These are phyloP conservation scores for Hozukius guyotensis DNA, from an alignment of 2,797 vertebrate genomes.

Conservation along the genomic window DNA sequence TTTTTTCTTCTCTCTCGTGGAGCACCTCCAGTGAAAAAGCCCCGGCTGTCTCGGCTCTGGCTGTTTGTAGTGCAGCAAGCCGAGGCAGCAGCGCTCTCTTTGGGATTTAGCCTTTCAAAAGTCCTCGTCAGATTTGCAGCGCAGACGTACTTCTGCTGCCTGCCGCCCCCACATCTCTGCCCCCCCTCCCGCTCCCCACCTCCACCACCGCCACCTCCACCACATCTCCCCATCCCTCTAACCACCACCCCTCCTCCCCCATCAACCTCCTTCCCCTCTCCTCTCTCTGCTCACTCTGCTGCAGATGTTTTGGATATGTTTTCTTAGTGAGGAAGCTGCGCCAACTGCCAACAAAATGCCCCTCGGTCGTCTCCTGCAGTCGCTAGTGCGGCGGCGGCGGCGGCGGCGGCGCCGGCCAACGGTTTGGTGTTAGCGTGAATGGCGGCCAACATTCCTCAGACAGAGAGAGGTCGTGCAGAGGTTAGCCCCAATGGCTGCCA, in stretches of 20 bases:
- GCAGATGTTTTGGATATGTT: slow-evolving; percentile 79
- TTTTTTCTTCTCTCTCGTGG: slow-evolving; percentile 44
- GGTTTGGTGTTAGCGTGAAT: slow-evolving; percentile 29
- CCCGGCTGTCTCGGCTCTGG: slow-evolving; percentile 56
- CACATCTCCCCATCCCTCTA: slow-evolving; percentile 44
- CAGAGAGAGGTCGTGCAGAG: slow-evolving; percentile 56
- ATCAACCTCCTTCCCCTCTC: slow-evolving; percentile 54
- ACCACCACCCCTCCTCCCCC: slow-evolving; percentile 27
- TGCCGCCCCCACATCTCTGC: slow-evolving; percentile 74
- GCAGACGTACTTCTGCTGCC: slow-evolving; percentile 75
- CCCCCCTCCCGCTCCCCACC: slow-evolving; percentile 18
- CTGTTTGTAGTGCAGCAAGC: slow-evolving; percentile 73
- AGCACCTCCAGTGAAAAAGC: slow-evolving; percentile 51
- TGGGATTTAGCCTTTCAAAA: slow-evolving; percentile 83
- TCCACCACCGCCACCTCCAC: neutral
- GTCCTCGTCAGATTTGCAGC: slow-evolving; percentile 81
- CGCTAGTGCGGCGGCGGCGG: slow-evolving; percentile 4
- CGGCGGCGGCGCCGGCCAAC: slow-evolving; percentile 34
- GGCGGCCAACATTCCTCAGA: slow-evolving; percentile 67
- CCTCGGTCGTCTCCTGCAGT: slow-evolving; percentile 43
- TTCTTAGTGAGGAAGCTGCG: slow-evolving; percentile 61
- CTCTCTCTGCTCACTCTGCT: slow-evolving; percentile 65
- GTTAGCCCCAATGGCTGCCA: slow-evolving; percentile 53
- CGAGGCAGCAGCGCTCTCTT: slow-evolving; percentile 67
- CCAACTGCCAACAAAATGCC: slow-evolving; percentile 65